Conservation (phyloP, 2,888 invertebrate species). For the Toxonevra muliebris region DNA sequence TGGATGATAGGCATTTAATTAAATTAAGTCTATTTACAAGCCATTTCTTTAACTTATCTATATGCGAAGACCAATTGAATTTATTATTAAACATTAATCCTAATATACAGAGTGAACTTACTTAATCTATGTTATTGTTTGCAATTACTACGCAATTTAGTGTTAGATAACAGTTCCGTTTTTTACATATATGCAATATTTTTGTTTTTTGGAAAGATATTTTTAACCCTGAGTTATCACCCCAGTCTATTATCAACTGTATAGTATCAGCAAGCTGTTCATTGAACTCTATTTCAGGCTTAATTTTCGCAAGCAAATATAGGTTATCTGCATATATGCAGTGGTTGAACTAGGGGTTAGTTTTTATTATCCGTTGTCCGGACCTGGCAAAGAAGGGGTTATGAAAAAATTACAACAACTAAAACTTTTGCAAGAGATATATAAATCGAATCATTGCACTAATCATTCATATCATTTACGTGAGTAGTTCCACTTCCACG, state of each 20-base stretch:
- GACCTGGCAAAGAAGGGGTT: too few species aligned
- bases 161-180: not conserved
- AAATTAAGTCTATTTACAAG: constrained; percentile 15
- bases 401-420: too few species aligned
- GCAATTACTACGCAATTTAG: not conserved
- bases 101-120: constrained; percentile 6
- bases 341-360: not conserved
- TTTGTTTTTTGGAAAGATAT: constrained; percentile 4
- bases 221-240: not conserved
- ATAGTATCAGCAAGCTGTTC: not conserved
- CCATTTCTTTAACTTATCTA: not conserved
- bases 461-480: too few species aligned
- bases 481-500: too few species aligned
- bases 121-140: not conserved
- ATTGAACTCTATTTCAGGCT: not conserved
- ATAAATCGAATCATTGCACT: not conserved
- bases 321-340: constrained; percentile 21
- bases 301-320: too few species aligned
- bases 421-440: not conserved
- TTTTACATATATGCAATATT: constrained; percentile 5
- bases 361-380: not conserved
- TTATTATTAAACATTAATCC: constrained; percentile 18
- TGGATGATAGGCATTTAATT: constrained; percentile 23
- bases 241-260: not conserved
- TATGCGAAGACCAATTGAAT: not conserved